Evolutionary conservation across 2,888 invertebrate species (phyloP).

Genomic region (Pristionchus exspectatus): DNA sequence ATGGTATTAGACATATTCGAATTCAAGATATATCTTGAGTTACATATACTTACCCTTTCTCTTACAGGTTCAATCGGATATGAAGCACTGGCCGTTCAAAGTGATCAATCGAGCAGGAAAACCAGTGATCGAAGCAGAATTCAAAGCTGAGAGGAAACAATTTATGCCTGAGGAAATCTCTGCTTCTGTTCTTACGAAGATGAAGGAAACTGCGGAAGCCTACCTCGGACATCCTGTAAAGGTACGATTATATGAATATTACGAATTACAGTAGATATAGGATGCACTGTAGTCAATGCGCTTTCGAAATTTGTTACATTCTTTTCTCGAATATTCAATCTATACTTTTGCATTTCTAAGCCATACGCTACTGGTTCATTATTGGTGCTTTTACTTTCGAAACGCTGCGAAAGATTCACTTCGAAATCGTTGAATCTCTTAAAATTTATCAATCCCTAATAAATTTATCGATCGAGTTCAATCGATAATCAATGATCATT

Average conservation of each 20-base stretch:
- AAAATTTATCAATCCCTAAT: too few relatives aligned
- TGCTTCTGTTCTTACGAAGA: slow-evolving; percentile 60
- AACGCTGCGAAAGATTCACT: too few relatives aligned
- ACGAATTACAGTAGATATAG: not conserved
- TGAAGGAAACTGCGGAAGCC: slow-evolving; percentile 70
- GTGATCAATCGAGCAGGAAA: slow-evolving; percentile 69
- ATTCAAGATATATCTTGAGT: not conserved
- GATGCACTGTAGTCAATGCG: too few relatives aligned
- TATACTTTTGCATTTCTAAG: too few relatives aligned
- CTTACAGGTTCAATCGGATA: slow-evolving; percentile 72
- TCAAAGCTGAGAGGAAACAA: slow-evolving; percentile 82
- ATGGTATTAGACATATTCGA: not conserved
- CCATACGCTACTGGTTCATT: too few relatives aligned
- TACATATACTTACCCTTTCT: not conserved
- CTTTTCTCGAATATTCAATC: too few relatives aligned
- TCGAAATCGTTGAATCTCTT: too few relatives aligned
- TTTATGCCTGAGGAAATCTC: slow-evolving; percentile 53
- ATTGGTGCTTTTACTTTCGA: too few relatives aligned
- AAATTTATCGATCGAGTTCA: too few relatives aligned
- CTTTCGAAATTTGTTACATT: too few relatives aligned
- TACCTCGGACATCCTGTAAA: slow-evolving; percentile 66
- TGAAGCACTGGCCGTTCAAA: slow-evolving; percentile 78
- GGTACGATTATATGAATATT: not conserved
- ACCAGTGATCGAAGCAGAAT: slow-evolving; percentile 84
- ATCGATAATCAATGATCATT: not conserved